Evolutionary conservation across 2,797 vertebrate genomes (phyloP).

Genomic region (Megaceryle alcyon): DNA sequence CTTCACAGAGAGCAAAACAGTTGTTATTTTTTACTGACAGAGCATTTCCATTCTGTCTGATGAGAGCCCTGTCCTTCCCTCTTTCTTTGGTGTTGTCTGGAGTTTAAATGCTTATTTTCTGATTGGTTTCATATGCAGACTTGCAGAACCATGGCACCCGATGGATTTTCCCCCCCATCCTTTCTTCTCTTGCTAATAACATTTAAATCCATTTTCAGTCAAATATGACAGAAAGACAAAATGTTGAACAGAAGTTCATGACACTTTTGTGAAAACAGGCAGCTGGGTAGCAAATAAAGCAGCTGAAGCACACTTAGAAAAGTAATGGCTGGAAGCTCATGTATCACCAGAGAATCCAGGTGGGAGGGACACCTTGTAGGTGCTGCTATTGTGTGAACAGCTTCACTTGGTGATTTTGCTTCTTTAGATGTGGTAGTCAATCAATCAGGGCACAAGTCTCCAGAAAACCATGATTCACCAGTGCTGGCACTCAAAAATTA

Average conservation of each 20-base stretch:
- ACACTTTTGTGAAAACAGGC: background rate
- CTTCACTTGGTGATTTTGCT: background rate
- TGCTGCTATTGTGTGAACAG: background rate
- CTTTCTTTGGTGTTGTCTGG: background rate
- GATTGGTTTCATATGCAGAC: background rate
- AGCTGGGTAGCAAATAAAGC: background rate
- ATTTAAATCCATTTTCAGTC: constrained; percentile 7
- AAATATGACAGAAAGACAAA: background rate
- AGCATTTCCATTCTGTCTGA: background rate
- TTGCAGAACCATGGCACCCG: background rate
- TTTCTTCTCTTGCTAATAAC: background rate
- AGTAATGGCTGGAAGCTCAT: background rate
- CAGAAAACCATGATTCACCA: background rate
- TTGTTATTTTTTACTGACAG: background rate
- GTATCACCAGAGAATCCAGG: background rate
- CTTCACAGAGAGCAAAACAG: background rate
- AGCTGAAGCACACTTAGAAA: background rate
- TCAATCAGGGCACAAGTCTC: background rate
- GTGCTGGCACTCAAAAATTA: background rate
- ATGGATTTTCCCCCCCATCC: background rate
- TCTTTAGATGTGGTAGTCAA: background rate
- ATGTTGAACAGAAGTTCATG: background rate
- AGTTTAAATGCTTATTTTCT: background rate
- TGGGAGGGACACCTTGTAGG: background rate
- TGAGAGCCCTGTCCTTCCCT: background rate